These are phyloP conservation scores for Eristalinus aeneus DNA, from an alignment of 2,888 invertebrate species.

Conservation along the genomic window DNA sequence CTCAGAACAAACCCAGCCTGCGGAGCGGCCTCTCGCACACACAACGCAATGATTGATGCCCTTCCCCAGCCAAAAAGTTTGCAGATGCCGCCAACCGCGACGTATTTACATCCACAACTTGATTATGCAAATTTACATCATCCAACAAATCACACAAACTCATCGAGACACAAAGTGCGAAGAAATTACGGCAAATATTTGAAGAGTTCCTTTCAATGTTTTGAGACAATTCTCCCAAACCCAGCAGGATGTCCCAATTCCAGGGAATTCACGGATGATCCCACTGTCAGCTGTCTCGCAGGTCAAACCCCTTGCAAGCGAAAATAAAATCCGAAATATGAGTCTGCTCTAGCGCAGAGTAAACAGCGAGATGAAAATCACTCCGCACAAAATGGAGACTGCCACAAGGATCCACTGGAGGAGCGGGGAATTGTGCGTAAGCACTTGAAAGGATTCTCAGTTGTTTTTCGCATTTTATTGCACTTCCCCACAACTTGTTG, in stretches of 20 bases:
- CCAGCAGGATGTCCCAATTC: not conserved
- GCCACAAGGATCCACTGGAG: not conserved
- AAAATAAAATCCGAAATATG: not conserved
- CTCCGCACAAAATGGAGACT: not conserved
- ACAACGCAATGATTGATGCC: not conserved
- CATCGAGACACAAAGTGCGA: not conserved
- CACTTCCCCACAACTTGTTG: conserved; percentile 21
- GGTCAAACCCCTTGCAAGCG: not conserved
- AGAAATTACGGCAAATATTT: not conserved
- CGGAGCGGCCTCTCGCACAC: not conserved
- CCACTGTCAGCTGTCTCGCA: not conserved
- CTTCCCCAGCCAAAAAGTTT: not conserved
- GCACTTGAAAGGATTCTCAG: conserved; percentile 28
- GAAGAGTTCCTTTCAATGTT: not conserved
- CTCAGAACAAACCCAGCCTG: not conserved
- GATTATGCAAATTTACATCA: conserved; percentile 34
- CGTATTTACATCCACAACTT: conserved; percentile 12
- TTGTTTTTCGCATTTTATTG: conserved; percentile 30
- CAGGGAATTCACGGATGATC: not conserved
- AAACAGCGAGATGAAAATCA: not conserved
- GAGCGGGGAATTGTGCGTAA: conserved; percentile 10
- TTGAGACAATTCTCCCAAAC: not conserved
- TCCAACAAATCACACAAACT: conserved; percentile 11
- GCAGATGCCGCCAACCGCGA: not conserved
- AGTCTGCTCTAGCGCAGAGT: not conserved